Base-by-base conservation (phyloP, 2,113 vertebrate genomes). In the Neolamprologus hecqui region DNA sequence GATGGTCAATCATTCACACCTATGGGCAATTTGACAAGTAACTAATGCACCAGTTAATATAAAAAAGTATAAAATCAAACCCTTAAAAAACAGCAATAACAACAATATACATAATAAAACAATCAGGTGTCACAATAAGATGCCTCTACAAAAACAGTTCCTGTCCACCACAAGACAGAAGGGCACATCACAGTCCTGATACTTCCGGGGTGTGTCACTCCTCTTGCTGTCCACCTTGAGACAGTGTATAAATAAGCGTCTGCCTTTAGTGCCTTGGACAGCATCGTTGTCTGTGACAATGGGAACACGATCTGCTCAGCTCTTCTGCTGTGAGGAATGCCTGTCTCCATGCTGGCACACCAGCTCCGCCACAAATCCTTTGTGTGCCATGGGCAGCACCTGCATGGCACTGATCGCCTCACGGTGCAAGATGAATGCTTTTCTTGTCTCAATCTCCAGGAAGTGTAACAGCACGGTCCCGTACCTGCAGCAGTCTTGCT, bases 211-310 rank as follows among this genome's bases (percentile, higher is more conserved):
- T 65, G 60, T 35, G 9, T 35, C 31, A 65, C 1, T 65, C 60
- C 31, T 3, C 31, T n/a, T 65, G 60, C 31, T 65, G 60, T 37
- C 17, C 60, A 65, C 10, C 60, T 65, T 0, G 17, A 65, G 10
- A 65, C 0, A 1, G 1, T 65, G 4, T 65, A 37, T 13, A 65
- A n/a, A 35, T 65, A 65, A 2, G 60, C 1, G 4, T 65, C 0
- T 40, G 63, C 5, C 0, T 42, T 42, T 70, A 6, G 63, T 70
- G 35, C 11, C 63, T 70, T 70, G 12, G 12, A 21, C 1, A 0
- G 63, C 63, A 42, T 23, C 2, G 0, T 12, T 40, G 63, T 4
- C 63, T 70, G 63, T 9, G 63, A 70, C 35, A 40, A 70, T 70
- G 35, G n/a, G 12, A 37, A 70, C 63, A n/a, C 6, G 5, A 55